Evolutionary conservation across 2,797 vertebrate genomes (phyloP).

Genomic region (Carapus acus): DNA sequence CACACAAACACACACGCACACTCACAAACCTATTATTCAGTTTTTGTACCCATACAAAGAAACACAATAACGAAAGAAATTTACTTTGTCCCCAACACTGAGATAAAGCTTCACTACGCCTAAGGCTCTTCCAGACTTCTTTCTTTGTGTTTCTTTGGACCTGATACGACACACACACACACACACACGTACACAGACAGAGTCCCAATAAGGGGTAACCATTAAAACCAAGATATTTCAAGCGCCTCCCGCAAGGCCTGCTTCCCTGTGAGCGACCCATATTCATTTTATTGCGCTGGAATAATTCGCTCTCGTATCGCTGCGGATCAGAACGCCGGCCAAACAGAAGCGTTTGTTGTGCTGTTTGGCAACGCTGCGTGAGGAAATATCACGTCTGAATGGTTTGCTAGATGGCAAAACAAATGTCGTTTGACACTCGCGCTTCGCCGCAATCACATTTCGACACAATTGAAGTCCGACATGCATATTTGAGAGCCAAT

Average conservation of each 20-base stretch:
- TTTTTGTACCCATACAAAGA: constrained; percentile 26
- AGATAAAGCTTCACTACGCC: constrained; percentile 48
- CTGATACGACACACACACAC: constrained; percentile 37
- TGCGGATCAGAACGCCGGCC: constrained; percentile 33
- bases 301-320: constrained; percentile 48
- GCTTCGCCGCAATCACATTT: neutral
- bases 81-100: constrained; percentile 15
- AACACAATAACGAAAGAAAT: constrained; percentile 25
- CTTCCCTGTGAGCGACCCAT: constrained; percentile 55
- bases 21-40: neutral
- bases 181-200: constrained; percentile 17
- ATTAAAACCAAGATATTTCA: constrained; percentile 64
- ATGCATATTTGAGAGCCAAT: constrained; percentile 10
- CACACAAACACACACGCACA: constrained; percentile 3
- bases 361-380: constrained; percentile 4
- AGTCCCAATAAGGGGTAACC: constrained; percentile 47
- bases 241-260: constrained; percentile 48
- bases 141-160: constrained; percentile 53
- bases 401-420: constrained; percentile 26
- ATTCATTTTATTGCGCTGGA: constrained; percentile 48
- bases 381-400: constrained; percentile 6
- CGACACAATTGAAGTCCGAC: neutral
- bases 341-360: constrained; percentile 22
- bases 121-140: constrained; percentile 39
- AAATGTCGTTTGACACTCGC: constrained; percentile 8